Evolutionary conservation across 2,888 invertebrate genomes (phyloP), one percentile per base, ranked within the genome.

Genomic region (Sphaerophoria taeniata): DNA sequence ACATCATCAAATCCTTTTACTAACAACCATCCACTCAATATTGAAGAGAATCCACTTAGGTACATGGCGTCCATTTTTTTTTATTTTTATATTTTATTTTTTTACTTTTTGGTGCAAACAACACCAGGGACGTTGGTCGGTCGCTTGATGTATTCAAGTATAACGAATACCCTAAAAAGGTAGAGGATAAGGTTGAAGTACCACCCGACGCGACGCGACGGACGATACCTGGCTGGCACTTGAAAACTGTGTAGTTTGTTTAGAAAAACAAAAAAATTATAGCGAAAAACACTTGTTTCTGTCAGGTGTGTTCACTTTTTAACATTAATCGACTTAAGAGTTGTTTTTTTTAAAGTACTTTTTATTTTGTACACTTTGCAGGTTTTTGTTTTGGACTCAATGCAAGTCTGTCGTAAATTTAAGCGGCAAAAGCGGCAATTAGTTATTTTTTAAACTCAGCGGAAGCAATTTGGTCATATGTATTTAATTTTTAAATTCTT

Each of bases 11-110:
- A 47, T 33, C 47, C 63, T 11, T 63, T 63, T 63, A 33, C 63
- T 47, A 63, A 63, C 31, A 63, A 63, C 31, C 45, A 63, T 47
- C 63, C 45, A 63, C 45, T 63, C 47, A 63, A 63, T 63, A 45
- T 47, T 63, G 63, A 63, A 63, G 63, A 63, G 63, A 47, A 63
- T 63, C 63, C 45, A 47, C 63, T 63, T 63, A 14, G 31, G 31
- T 14, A 63, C 45, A 61, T 61, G 61, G 45, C 63, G 63, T 63
- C 63, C 67, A 51, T 51, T 51, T 39, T 43, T 43, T 43, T 43
- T 43, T 36, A 6, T 36, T 36, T 36, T 36, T 36, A n/a, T n/a
- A n/a, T n/a, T n/a, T n/a, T 36, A 36, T 36, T 36, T 51, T 53
- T 51, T 12, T 34, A 24, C 51, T 39, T 56, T 11, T 58, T 16